phyloP scores from a whole-genome alignment of 2,888 invertebrate genomes.

The Drosophila meridiana region DNA sequence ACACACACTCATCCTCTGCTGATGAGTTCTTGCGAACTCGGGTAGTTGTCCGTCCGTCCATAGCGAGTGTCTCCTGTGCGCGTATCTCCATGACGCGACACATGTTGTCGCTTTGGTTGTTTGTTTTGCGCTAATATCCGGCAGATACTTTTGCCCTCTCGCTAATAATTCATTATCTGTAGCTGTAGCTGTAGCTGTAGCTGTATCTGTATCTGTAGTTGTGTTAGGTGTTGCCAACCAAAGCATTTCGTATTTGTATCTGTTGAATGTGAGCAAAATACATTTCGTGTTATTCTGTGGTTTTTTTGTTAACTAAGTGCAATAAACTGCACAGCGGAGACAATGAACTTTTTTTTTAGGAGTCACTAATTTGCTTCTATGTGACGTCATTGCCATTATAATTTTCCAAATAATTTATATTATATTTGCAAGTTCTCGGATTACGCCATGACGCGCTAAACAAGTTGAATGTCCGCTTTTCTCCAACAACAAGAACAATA shows the following conservation, averaged over 20 bases:
- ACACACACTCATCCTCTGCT: neutral
- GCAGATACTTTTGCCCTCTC: slow-evolving; percentile 60
- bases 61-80: slow-evolving; percentile 34
- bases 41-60: slow-evolving; percentile 13
- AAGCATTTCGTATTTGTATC: slow-evolving; percentile 17
- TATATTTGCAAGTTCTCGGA: slow-evolving; percentile 8
- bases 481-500: neutral
- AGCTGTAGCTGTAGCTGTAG: slow-evolving; percentile 43
- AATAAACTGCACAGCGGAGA: slow-evolving; percentile 68
- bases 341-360: slow-evolving; percentile 58
- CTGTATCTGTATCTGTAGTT: slow-evolving; percentile 14
- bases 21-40: slow-evolving; percentile 37
- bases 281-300: slow-evolving; percentile 8
- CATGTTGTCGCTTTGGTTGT: slow-evolving; percentile 64
- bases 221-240: slow-evolving; percentile 50
- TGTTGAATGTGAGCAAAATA: slow-evolving; percentile 15
- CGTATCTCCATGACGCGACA: slow-evolving; percentile 59
- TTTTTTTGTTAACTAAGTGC: slow-evolving; percentile 69
- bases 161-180: slow-evolving; percentile 72
- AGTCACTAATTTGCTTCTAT: slow-evolving; percentile 20
- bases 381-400: slow-evolving; percentile 50
- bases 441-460: slow-evolving; percentile 14
- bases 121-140: slow-evolving; percentile 68
- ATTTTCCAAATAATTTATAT: slow-evolving; percentile 20
- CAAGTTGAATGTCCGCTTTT: slow-evolving; percentile 10